phyloP scores from a whole-genome alignment of 1,140 invertebrate species.

The Trichogramma pretiosum region DNA sequence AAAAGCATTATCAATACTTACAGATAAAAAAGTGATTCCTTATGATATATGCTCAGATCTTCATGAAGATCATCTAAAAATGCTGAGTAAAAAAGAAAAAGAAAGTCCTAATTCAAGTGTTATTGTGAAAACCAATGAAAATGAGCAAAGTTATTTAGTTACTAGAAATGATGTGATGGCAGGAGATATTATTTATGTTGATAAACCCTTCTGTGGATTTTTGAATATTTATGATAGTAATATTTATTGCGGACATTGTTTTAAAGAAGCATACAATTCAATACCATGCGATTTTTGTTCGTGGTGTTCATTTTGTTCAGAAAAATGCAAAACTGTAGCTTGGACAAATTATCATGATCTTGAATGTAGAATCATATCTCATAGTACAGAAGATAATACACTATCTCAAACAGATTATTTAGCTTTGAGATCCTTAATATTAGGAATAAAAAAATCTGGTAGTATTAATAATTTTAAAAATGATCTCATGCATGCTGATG shows the following conservation, averaged over 20 bases:
- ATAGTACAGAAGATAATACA: constrained; percentile 11
- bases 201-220: constrained; percentile 63
- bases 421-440: constrained; percentile 54
- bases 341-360: constrained; percentile 57
- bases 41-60: not conserved
- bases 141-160: constrained; percentile 53
- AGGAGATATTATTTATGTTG: constrained; percentile 68
- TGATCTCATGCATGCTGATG: constrained; percentile 38
- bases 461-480: constrained; percentile 40
- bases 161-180: constrained; percentile 53
- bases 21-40: not conserved
- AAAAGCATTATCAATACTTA: not conserved
- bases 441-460: constrained; percentile 45
- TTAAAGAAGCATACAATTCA: constrained; percentile 48
- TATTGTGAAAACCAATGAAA: constrained; percentile 38
- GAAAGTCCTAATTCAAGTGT: constrained; percentile 48
- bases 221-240: constrained; percentile 50
- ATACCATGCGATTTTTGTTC: constrained; percentile 57
- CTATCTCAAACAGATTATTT: constrained; percentile 40
- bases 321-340: constrained; percentile 54
- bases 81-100: not conserved
- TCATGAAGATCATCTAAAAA: not conserved
- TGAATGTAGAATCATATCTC: constrained; percentile 64
- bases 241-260: constrained; percentile 66
- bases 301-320: constrained; percentile 61